Evolutionary conservation across 2,888 invertebrate species (phyloP), one percentile per base, ranked within the genome.

Genomic region (Endotricha flammealis): DNA sequence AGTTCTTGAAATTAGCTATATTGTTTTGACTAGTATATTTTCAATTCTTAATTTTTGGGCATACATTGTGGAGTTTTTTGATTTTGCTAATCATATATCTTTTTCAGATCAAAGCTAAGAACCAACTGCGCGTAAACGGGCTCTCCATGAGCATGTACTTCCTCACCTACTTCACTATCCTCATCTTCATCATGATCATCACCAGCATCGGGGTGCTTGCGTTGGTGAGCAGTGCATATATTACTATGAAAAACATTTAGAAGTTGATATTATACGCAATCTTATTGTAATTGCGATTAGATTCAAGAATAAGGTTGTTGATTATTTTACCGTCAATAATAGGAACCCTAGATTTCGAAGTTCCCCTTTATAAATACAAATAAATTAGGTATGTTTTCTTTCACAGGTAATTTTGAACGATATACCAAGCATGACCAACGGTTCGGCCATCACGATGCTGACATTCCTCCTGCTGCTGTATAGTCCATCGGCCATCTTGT

Each of bases 101-200:
- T 17, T 57, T 88, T 43, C 82, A 95, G 94, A 91, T 92, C 39
- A 93, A 92, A 81, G 92, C 93, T 1, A 92, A 94, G 66, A 94
- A 94, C 68, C 94, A 94, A 65, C 82, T 95, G 17, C 88, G 95
- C 9, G 93, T 95, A 10, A 93, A 95, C 65, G 95, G 95, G 0
- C 77, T 95, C 10, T 90, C 92, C 0, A 92, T 92, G 74, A 86
- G 86, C 50, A 89, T 93, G 88, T 94, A 94, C 68, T 94, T 93
- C 70, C 69, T 91, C 7, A 91, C 93, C 0, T 93, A 93, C 64
- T 92, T 93, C 64, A 88, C 92, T 12, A 91, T 95, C 5, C 83
- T 94, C 29, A 89, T 90, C 29, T 88, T 88, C 17, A 86, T 94
- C 44, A 92, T 93, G 90, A 58, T 91, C 22, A 70, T 93, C 35